phyloP scores from a whole-genome alignment of 1,140 invertebrate species.

The Leptestheria dahalacensis region DNA sequence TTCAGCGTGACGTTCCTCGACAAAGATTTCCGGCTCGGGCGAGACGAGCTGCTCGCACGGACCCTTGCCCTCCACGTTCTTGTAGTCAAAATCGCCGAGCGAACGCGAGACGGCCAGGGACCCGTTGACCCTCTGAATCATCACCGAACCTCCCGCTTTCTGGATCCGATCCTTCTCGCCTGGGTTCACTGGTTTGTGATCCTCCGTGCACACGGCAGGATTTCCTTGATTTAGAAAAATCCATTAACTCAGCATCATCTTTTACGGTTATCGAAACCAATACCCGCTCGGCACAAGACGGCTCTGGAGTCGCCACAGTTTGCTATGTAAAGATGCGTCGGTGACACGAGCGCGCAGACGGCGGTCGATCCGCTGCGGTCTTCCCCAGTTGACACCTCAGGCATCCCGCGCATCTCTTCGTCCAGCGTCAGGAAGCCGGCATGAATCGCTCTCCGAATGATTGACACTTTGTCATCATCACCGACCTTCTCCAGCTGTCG shows the following conservation, averaged over 20 bases:
- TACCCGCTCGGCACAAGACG: constrained; percentile 59
- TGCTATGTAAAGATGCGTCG: constrained; percentile 60
- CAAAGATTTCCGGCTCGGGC: constrained; percentile 90
- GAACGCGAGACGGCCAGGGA: constrained; percentile 83
- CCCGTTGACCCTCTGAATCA: constrained; percentile 93
- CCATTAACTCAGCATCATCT: no score
- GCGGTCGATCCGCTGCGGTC: constrained; percentile 95
- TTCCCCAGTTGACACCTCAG: constrained; percentile 66
- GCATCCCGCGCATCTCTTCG: constrained; percentile 65
- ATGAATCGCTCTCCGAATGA: constrained; percentile 9
- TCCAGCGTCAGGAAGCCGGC: constrained; percentile 35
- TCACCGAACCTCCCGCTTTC: constrained; percentile 89
- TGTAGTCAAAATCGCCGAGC: constrained; percentile 98
- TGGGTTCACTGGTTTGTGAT: constrained; percentile 89
- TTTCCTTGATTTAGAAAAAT: no score
- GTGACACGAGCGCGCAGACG: constrained; percentile 86
- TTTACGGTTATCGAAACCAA: no score
- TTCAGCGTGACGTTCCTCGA: constrained; percentile 56
- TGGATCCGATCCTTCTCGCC: constrained; percentile 85
- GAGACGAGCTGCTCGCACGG: constrained; percentile 69
- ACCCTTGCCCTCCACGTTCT: constrained; percentile 70
- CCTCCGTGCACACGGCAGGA: constrained; percentile 75
- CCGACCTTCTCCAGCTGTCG: constrained; percentile 10
- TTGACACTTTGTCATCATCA: background rate
- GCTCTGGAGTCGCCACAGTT: constrained; percentile 95